A percentile compares a stretch with the other conserved stretches of the same genome.
Evolutionary conservation across 2,888 invertebrate genomes (phyloP).

Genomic region (Ariolimax columbianus): DNA sequence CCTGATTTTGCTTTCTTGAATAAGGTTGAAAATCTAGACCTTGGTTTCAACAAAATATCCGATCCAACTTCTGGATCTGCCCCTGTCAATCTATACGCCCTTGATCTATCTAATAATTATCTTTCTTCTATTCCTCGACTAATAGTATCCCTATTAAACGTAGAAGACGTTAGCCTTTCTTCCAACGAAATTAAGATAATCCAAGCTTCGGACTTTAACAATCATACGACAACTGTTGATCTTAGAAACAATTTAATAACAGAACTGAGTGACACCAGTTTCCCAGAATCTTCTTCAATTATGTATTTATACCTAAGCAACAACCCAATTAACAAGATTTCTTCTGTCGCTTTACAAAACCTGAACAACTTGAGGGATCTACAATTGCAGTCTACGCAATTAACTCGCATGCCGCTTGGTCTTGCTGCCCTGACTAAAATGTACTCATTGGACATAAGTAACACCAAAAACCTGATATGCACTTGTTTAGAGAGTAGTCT

Average conservation of each 20-base stretch:
- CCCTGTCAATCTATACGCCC: not conserved
- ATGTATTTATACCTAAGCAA: not conserved
- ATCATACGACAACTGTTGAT: not conserved
- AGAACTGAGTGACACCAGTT: not conserved
- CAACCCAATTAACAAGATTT: not conserved
- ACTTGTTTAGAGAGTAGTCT: slow-evolving; percentile 5
- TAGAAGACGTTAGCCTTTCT: not conserved
- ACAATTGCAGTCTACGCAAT: not conserved
- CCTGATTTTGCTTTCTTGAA: not conserved
- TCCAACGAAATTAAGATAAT: not conserved
- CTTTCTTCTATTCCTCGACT: not conserved
- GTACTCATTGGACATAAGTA: not conserved
- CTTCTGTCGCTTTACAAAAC: not conserved
- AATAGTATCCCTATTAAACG: not conserved
- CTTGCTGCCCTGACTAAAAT: not conserved
- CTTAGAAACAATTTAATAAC: not conserved
- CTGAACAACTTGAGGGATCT: not conserved
- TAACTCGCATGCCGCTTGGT: not conserved
- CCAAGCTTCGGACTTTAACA: not conserved
- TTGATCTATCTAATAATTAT: not conserved
- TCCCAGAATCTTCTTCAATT: not conserved
- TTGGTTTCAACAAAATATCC: not conserved
- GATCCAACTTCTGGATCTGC: not conserved
- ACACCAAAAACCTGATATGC: not conserved
- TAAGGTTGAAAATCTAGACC: not conserved